Conservation (phyloP, 92 coral and sea anemone genomes). For the Epizoanthus illoricatus region DNA sequence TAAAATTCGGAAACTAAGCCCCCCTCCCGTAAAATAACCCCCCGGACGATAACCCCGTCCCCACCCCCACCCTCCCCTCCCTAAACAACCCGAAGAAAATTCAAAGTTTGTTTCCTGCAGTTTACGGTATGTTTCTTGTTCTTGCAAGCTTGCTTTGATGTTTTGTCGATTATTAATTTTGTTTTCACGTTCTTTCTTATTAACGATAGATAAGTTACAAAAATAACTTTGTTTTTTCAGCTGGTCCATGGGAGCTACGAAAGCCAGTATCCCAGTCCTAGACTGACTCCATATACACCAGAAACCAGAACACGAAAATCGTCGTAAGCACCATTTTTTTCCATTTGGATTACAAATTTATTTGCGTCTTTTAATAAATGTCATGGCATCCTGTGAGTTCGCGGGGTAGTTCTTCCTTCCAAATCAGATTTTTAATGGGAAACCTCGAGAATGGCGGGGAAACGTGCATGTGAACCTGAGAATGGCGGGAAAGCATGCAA, state of each 20-base stretch:
- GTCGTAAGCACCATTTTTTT: neutral
- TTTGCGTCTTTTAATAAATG: neutral
- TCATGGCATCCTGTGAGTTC: neutral
- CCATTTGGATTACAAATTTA: neutral
- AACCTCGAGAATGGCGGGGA: neutral
- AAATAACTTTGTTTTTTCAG: neutral
- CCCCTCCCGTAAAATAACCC: too few species aligned
- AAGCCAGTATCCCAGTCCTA: slow-evolving; percentile 35
- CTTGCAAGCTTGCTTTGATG: neutral
- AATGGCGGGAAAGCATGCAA: neutral
- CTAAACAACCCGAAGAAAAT: neutral
- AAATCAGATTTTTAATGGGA: neutral
- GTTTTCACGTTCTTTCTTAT: neutral
- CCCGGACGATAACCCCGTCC: too few species aligned
- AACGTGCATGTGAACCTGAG: too few species aligned
- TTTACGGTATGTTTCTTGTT: neutral
- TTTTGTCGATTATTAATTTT: neutral
- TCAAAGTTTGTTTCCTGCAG: neutral
- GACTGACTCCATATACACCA: neutral
- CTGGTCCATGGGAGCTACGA: slow-evolving; percentile 35
- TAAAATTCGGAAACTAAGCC: too few species aligned
- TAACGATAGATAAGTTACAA: neutral
- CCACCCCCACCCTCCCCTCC: neutral
- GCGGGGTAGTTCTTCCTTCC: neutral
- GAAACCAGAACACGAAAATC: neutral